Evolutionary conservation across 1,140 invertebrate genomes (phyloP), one percentile per base, ranked within the genome.

Genomic region (Cylas formicarius): DNA sequence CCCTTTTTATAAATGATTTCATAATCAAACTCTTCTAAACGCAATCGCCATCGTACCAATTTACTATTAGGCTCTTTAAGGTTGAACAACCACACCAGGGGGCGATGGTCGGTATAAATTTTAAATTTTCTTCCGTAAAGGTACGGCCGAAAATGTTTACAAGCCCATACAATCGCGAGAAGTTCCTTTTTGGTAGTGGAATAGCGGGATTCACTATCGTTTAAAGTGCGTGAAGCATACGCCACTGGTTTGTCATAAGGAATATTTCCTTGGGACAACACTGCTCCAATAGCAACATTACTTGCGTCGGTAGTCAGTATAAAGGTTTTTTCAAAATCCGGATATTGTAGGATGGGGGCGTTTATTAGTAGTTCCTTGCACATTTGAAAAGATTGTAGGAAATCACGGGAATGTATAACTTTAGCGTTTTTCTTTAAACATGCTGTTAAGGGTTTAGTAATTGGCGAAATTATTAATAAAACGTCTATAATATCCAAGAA

Each of bases 281-380:
- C 57, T 1, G 54, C 53, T 8, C 62, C 64, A 0, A 67, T 34
- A 1, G 62, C 64, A 19, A 46, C 51, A 14, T 63, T 56, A 9
- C 50, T 58, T 2, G 65, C 67, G 20, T 68, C 67, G 1, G 61
- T 65, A 0, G 56, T 65, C 5, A 69, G 23, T 1, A 46, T 50
- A 45, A 69, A 70, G 11, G 45, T 29, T 47, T 62, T 43, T 0
- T 44, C 24, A 27, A 63, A 65, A 40, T 67, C 54, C 2, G 67
- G 62, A 27, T 63, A 66, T 52, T 50, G 49, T 8, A 67, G 21
- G 0, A 67, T 23, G 4, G 33, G 33, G 4, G 11, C 27, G 9
- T 29, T 29, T 13, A 3, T 5, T 29, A 29, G 16, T 3, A 9
- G 16, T 3, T 4, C 5, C 16, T 29, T 37, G 16, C 6, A 37